phyloP scores from a whole-genome alignment of 2,797 vertebrate species.

The Cetoscarus ocellatus region DNA sequence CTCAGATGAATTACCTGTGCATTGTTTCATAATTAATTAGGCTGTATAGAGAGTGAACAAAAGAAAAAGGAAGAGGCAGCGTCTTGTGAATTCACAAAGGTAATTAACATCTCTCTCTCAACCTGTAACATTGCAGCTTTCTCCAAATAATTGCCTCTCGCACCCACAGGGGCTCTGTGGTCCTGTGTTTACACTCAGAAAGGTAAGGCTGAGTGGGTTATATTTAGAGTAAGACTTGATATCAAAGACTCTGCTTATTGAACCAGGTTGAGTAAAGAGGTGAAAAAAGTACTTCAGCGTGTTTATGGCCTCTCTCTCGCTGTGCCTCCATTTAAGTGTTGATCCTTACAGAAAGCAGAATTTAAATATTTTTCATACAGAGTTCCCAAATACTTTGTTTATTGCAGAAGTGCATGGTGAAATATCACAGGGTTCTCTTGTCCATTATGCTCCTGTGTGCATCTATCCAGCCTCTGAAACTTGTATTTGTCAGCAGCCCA shows the following conservation, averaged over 20 bases:
- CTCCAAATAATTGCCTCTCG: conserved; percentile 82
- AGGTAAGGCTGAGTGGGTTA: conserved; percentile 71
- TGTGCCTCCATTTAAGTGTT: neutral
- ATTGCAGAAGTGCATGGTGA: conserved; percentile 18
- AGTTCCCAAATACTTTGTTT: conserved; percentile 1
- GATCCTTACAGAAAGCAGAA: conserved; percentile 1
- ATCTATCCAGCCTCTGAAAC: conserved; percentile 58
- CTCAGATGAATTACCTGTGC: conserved; percentile 81
- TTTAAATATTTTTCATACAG: conserved; percentile 1
- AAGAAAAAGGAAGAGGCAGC: conserved; percentile 73
- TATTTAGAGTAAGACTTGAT: conserved; percentile 71
- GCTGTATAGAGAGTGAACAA: conserved; percentile 75
- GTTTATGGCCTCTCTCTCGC: neutral
- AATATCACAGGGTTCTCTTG: conserved; percentile 47
- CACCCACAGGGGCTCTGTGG: conserved; percentile 62
- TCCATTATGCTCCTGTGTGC: conserved; percentile 44
- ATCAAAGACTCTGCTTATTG: conserved; percentile 67
- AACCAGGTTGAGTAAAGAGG: conserved; percentile 22
- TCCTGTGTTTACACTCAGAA: conserved; percentile 66
- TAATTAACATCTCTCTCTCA: conserved; percentile 84
- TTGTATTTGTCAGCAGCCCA: conserved; percentile 74
- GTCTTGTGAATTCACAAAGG: conserved; percentile 77
- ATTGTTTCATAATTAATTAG: conserved; percentile 87
- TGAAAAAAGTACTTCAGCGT: neutral
- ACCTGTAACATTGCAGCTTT: conserved; percentile 74